phyloP scores from a whole-genome alignment of 2,113 vertebrate species.

The Choloepus hoffmanni region DNA sequence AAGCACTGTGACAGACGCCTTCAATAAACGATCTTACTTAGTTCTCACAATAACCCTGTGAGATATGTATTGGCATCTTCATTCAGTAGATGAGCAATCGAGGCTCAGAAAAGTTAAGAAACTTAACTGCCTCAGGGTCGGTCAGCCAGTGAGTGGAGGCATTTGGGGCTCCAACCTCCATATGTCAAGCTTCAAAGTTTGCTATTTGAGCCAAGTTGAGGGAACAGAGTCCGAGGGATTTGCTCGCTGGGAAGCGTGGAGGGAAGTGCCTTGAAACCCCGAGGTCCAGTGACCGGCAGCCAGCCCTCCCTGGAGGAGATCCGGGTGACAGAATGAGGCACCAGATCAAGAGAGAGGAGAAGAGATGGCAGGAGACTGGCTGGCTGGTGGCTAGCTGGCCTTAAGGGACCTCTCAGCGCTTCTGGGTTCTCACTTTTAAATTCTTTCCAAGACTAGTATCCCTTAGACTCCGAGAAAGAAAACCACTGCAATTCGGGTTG shows the following conservation, averaged over 20 bases:
- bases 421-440: slow-evolving; percentile 26
- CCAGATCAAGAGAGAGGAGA: neutral
- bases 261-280: neutral
- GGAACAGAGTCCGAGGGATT: neutral
- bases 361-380: neutral
- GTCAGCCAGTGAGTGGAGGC: neutral
- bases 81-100: neutral
- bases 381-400: neutral
- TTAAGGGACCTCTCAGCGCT: neutral
- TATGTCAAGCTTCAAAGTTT: slow-evolving; percentile 19
- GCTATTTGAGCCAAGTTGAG: neutral
- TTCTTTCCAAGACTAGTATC: slow-evolving; percentile 7
- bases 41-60: neutral
- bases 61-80: neutral
- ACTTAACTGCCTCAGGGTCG: neutral
- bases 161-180: neutral
- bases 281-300: neutral
- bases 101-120: slow-evolving; percentile 15
- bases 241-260: accelerated
- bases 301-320: neutral
- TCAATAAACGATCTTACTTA: slow-evolving; percentile 31
- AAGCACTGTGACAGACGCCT: neutral
- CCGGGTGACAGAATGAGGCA: neutral
- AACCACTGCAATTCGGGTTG: slow-evolving; percentile 81
- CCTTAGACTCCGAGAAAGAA: slow-evolving; percentile 61